phyloP scores from a whole-genome alignment of 92 coral and sea anemone species.

The Paragorgia papillata region DNA sequence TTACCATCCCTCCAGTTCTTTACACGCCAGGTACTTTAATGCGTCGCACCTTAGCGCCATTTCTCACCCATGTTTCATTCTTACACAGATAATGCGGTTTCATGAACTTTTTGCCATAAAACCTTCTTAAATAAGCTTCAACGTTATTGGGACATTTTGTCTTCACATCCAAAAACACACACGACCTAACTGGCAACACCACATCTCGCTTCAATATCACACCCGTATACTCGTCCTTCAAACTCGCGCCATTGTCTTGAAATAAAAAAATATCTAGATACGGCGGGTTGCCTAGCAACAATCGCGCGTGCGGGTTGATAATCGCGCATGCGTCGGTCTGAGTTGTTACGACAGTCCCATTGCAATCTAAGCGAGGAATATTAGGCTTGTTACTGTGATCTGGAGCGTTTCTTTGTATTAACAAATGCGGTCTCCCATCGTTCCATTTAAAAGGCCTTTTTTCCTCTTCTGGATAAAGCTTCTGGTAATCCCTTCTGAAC shows the following conservation, averaged over 20 bases:
- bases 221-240: constrained; percentile 16
- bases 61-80: constrained; percentile 1
- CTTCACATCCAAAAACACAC: background rate
- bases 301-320: constrained; percentile 1
- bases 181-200: background rate
- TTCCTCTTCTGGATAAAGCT: background rate
- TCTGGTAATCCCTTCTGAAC: background rate
- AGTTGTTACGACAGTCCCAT: background rate
- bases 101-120: constrained; percentile 18
- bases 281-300: background rate
- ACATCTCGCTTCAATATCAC: background rate
- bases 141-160: constrained; percentile 14
- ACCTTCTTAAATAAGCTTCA: background rate
- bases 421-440: constrained; percentile 2
- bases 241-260: background rate
- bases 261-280: constrained; percentile 10
- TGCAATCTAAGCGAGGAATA: constrained; percentile 20
- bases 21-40: too few species aligned
- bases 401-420: constrained; percentile 1
- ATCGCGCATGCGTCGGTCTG: constrained; percentile 6
- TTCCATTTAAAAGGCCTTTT: background rate
- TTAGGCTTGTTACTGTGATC: background rate
- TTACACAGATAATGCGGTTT: constrained; percentile 10
- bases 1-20: too few species aligned
- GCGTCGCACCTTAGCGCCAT: background rate